phyloP scores from a whole-genome alignment of 1,140 invertebrate genomes.

The Uloborus diversus region DNA sequence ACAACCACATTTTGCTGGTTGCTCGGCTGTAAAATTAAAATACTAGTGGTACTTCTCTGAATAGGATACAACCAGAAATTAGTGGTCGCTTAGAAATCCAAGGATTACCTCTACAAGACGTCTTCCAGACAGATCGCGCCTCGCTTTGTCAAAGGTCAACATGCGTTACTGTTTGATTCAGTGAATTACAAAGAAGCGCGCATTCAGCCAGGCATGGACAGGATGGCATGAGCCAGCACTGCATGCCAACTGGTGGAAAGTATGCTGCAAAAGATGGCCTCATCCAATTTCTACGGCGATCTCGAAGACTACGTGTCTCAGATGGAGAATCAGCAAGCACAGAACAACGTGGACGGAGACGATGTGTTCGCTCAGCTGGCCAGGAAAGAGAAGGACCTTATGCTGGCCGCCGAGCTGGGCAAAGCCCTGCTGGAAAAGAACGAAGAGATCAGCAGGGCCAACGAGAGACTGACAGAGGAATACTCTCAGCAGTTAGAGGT shows the following conservation, averaged over 20 bases:
- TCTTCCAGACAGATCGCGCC: not conserved
- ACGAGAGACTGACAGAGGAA: constrained; percentile 85
- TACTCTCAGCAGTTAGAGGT: constrained; percentile 94
- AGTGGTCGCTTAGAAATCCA: not conserved
- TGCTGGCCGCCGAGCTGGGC: constrained; percentile 91
- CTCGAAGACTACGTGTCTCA: constrained; percentile 71
- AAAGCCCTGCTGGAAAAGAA: constrained; percentile 95
- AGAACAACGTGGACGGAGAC: constrained; percentile 65
- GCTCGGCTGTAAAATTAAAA: no score
- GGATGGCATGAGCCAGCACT: not conserved
- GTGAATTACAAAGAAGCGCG: no score
- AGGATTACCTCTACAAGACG: not conserved
- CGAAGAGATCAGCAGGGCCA: constrained; percentile 86
- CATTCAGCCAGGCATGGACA: not conserved
- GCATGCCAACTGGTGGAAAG: constrained; percentile 50
- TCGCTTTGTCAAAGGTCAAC: no score
- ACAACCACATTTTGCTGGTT: no score
- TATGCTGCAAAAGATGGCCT: constrained; percentile 44
- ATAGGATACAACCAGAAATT: not conserved
- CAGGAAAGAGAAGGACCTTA: constrained; percentile 91
- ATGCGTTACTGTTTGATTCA: no score
- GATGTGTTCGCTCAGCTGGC: constrained; percentile 85
- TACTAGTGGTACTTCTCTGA: no score
- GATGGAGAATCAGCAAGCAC: constrained; percentile 67
- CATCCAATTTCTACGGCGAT: constrained; percentile 59